phyloP scores from a whole-genome alignment of 2,888 invertebrate species.

The Bugulina stolonifera region DNA sequence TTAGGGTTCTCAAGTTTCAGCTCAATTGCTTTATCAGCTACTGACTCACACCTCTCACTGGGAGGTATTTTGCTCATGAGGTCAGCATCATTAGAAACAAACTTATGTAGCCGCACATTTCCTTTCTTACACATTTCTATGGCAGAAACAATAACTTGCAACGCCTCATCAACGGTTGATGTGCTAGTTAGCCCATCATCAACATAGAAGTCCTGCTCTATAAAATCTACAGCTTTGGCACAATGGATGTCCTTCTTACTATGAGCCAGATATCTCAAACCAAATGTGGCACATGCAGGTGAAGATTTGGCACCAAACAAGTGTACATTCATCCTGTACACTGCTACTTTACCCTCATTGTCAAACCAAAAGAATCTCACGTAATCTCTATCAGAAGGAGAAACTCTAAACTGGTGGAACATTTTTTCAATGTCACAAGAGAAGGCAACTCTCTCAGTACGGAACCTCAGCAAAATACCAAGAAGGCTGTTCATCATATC shows the following conservation, averaged over 20 bases:
- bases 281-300: constrained; percentile 27
- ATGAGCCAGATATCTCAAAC: background rate
- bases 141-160: too few relatives aligned
- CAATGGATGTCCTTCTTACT: too few relatives aligned
- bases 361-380: constrained; percentile 27
- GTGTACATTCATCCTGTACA: constrained; percentile 27
- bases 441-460: constrained; percentile 27
- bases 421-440: constrained; percentile 29
- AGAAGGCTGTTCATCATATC: constrained; percentile 27
- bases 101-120: constrained; percentile 1
- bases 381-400: constrained; percentile 27
- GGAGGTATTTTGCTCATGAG: background rate
- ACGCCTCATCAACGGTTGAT: background rate
- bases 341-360: constrained; percentile 8
- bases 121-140: background rate
- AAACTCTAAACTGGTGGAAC: constrained; percentile 28
- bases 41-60: too few relatives aligned
- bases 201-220: background rate
- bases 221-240: background rate
- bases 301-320: constrained; percentile 26
- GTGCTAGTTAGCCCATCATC: constrained; percentile 8
- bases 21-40: background rate
- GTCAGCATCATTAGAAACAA: background rate
- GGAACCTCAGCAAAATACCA: constrained; percentile 28
- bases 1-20: background rate